These are phyloP conservation scores for Aurelia aurita complex sp. Pacific DNA, from an alignment of 30 jellyfish, hydroid and myxozoan species.

Conservation along the genomic window DNA sequence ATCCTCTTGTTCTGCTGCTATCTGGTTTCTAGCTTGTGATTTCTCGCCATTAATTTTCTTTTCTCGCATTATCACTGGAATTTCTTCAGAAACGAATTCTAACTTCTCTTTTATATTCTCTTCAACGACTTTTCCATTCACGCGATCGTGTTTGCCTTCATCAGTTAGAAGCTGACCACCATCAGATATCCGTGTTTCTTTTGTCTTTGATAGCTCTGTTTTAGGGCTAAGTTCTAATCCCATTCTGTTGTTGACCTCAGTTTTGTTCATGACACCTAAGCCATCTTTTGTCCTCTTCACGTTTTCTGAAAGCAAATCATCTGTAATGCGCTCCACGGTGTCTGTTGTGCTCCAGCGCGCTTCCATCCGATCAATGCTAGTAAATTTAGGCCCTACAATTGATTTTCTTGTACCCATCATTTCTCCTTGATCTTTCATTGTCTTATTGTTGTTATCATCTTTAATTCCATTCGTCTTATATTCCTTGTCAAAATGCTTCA, in stretches of 20 bases:
- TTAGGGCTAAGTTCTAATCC: constrained; percentile 8
- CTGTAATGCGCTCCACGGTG: constrained; percentile 15
- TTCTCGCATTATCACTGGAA: neutral
- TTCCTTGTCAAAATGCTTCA: constrained; percentile 20
- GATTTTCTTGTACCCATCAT: constrained; percentile 8
- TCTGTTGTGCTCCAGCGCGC: constrained; percentile 27
- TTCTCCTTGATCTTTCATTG: constrained; percentile 8
- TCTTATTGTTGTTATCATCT: constrained; percentile 33
- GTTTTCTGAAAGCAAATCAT: neutral
- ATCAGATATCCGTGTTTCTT: constrained; percentile 12
- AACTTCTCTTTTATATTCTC: neutral
- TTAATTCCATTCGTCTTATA: constrained; percentile 11
- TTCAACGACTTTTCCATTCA: neutral
- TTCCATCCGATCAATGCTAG: constrained; percentile 3
- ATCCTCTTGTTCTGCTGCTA: constrained; percentile 13
- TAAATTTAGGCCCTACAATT: constrained; percentile 25
- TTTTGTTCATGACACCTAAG: constrained; percentile 17
- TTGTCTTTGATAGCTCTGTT: constrained; percentile 1
- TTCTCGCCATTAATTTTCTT: neutral
- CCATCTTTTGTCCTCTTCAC: constrained; percentile 13
- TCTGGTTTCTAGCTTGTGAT: neutral
- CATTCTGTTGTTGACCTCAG: constrained; percentile 10
- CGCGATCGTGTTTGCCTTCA: neutral
- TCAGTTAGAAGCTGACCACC: neutral
- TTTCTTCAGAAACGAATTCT: no score